Base-by-base conservation (phyloP, 37 sponge, comb jelly and placozoan species). In the Crambe crambe region DNA sequence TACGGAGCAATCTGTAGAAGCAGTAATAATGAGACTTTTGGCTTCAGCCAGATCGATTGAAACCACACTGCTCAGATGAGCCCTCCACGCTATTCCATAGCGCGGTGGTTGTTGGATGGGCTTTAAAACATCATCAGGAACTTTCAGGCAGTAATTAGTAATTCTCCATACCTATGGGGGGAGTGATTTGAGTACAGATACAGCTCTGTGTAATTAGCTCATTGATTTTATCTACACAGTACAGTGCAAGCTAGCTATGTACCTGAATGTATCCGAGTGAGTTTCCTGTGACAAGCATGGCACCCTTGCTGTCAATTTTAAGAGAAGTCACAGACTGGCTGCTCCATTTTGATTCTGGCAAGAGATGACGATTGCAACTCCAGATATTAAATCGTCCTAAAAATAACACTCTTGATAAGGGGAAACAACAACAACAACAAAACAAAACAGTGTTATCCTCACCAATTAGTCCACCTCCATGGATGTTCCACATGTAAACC, bases 401-500 rank as follows among this genome's bases (percentile, higher is more conserved):
- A 60, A 37, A 60, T 23, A 60, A 6, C 6, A 6, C 25, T 6
- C 25, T 4, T 60, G 27, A 56, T 56, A 27, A 42, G 82, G 76
- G 78, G 86, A 54, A 86, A 74, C 22, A 74, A 76, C 9, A 51
- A 51, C 15, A 18, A 18, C 15, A 18, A 18, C 9, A 9, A 51
- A 51, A 51, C 15, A 18, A 51, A 18, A 15, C 15, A 15, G 9
- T 51, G 15, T 51, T 51, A 51, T 15, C 15, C 9, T 60, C 17
- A 60, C 61, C 61, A 4, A 78, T 57, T 26, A 95, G 74, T 37
- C 93, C 96, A 3, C 87, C 70, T 12, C 89, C 87, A 64, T 69
- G 34, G 36, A 86, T 71, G 69, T 83, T 95, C 96, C 96, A 95
- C 71, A 95, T 86, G 73, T 79, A 74, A 6, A 95, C 87, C 87